Conservation (phyloP, 1,140 invertebrate species). For the Camponotus vicinus region DNA sequence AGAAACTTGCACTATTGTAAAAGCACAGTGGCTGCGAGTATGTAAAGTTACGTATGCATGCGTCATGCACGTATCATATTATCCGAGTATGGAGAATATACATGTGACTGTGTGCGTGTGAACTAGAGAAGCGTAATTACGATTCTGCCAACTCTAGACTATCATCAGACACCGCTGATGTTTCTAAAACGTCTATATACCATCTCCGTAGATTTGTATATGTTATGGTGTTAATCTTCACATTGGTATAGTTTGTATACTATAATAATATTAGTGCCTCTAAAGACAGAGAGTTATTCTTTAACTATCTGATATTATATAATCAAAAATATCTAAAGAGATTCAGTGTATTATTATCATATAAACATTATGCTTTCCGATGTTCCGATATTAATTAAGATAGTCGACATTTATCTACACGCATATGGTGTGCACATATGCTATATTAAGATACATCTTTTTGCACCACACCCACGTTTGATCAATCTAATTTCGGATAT, state of each 20-base stretch:
- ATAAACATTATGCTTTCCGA: slow-evolving; percentile 1
- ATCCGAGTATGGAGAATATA: not conserved
- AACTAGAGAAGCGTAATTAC: slow-evolving; percentile 50
- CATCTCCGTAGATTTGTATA: slow-evolving; percentile 39
- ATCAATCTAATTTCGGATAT: slow-evolving; percentile 68
- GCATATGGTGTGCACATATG: slow-evolving; percentile 10
- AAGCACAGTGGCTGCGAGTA: not conserved
- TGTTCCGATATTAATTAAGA: slow-evolving; percentile 6
- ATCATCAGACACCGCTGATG: slow-evolving; percentile 49
- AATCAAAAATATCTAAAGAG: not conserved
- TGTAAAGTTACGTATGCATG: slow-evolving; percentile 35
- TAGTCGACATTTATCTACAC: slow-evolving; percentile 29
- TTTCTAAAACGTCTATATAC: slow-evolving; percentile 30
- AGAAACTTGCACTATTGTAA: slow-evolving; percentile 42
- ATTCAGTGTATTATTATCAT: not conserved
- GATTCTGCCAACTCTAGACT: slow-evolving; percentile 29
- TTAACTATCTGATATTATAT: not conserved
- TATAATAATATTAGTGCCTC: slow-evolving; percentile 10
- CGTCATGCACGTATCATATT: slow-evolving; percentile 47
- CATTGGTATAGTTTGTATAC: not conserved
- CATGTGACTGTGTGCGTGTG: slow-evolving; percentile 13
- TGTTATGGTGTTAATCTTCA: not conserved
- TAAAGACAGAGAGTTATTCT: not conserved
- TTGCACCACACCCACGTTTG: slow-evolving; percentile 60
- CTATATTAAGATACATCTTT: slow-evolving; percentile 38